Evolutionary conservation across 2,888 invertebrate genomes (phyloP).

Genomic region (Cephus pulcher): DNA sequence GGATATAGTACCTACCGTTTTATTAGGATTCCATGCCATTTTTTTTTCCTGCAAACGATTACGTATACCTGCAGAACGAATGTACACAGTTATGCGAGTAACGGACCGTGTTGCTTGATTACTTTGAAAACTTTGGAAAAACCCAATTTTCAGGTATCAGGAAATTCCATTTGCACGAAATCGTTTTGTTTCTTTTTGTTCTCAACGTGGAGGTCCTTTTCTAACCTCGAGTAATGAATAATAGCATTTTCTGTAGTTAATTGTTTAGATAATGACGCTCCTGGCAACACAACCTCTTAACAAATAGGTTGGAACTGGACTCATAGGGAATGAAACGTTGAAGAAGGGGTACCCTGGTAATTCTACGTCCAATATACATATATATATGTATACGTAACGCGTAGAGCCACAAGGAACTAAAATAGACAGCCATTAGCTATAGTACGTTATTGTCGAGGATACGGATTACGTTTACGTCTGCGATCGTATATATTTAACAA

Average conservation of each 20-base stretch:
- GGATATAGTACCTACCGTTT: neutral
- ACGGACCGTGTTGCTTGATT: neutral
- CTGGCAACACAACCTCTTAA: neutral
- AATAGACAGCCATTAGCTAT: slow-evolving; percentile 33
- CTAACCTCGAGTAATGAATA: neutral
- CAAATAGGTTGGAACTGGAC: neutral
- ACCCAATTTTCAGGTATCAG: neutral
- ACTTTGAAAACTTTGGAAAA: neutral
- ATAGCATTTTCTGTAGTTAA: neutral
- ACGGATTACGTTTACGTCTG: neutral
- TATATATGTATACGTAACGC: neutral
- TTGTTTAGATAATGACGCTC: neutral
- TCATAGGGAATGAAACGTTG: neutral
- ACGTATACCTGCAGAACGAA: neutral
- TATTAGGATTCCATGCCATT: neutral
- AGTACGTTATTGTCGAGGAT: slow-evolving; percentile 23
- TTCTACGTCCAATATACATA: neutral
- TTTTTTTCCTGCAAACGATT: neutral
- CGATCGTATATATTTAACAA: neutral
- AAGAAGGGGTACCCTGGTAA: neutral
- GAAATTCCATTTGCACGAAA: neutral
- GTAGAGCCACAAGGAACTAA: slow-evolving; percentile 21
- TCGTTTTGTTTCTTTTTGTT: too few relatives aligned
- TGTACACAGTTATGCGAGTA: neutral
- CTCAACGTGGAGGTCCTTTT: too few relatives aligned